Percentiles rank a stretch among this genome's conserved stretches.
Evolutionary conservation across 2,797 vertebrate species (phyloP).

Genomic region (Momotus momota): DNA sequence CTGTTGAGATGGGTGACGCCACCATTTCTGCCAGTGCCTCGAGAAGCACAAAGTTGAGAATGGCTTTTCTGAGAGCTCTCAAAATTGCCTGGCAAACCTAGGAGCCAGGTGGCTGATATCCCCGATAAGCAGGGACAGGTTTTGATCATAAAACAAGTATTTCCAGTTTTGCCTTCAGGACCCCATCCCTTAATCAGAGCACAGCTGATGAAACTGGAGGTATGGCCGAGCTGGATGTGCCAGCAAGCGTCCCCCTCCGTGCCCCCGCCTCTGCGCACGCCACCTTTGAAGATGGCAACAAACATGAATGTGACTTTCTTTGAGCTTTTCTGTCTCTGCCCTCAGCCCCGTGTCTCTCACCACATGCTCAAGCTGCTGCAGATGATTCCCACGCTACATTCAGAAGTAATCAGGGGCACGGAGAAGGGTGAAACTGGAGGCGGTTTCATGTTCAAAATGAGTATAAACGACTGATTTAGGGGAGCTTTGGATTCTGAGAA

Average conservation of each 20-base stretch:
- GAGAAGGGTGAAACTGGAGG: background rate
- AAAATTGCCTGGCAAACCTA: background rate
- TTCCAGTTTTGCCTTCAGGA: background rate
- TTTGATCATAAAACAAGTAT: background rate
- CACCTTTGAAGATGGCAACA: background rate
- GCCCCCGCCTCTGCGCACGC: background rate
- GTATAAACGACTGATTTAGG: background rate
- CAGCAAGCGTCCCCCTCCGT: accelerated
- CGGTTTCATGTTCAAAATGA: background rate
- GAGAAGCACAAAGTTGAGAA: background rate
- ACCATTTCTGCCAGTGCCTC: background rate
- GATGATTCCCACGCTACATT: accelerated
- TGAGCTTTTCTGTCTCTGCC: background rate
- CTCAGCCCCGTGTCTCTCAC: background rate
- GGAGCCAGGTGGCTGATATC: background rate
- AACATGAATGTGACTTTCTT: background rate
- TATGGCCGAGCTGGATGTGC: background rate
- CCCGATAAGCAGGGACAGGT: background rate
- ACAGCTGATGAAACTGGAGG: background rate
- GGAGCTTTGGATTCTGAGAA: background rate
- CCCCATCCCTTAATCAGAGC: background rate
- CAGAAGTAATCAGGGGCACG: background rate
- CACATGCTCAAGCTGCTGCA: background rate
- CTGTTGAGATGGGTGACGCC: background rate
- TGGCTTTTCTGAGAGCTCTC: background rate